Conservation (phyloP, 2,888 invertebrate genomes). For the Copidosoma aretas region DNA sequence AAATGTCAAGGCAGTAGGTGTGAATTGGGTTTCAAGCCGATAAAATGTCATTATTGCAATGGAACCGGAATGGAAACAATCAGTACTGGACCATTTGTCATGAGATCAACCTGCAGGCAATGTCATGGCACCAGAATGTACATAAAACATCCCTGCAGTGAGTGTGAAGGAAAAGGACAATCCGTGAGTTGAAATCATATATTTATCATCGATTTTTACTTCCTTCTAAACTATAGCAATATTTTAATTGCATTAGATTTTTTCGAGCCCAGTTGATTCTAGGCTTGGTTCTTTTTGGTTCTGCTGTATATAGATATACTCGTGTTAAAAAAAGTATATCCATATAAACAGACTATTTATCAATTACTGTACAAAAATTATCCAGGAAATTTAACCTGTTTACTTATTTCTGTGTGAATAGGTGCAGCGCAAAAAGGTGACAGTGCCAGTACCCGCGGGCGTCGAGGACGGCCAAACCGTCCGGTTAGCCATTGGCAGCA, state of each 20-base stretch:
- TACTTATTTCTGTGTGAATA: conserved; percentile 23
- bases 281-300: no score
- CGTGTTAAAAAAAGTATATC: no score
- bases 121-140: conserved; percentile 86
- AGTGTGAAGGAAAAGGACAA: conserved; percentile 93
- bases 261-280: no score
- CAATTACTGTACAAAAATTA: no score
- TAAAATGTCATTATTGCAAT: conserved; percentile 90
- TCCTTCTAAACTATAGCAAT: conserved; percentile 3
- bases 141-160: conserved; percentile 88
- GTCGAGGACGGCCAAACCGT: conserved; percentile 98
- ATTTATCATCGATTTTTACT: no score
- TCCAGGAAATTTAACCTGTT: background rate
- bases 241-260: conserved; percentile 7
- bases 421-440: conserved; percentile 86
- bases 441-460: conserved; percentile 93
- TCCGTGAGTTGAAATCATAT: conserved; percentile 66
- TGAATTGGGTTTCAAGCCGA: conserved; percentile 90
- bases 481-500: conserved; percentile 88
- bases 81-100: conserved; percentile 91
- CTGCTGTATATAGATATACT: no score
- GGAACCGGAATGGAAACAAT: conserved; percentile 96
- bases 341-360: no score
- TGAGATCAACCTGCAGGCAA: conserved; percentile 93
- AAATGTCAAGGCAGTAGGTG: conserved; percentile 86